Evolutionary conservation across 2,797 vertebrate species (phyloP), one percentile per base, ranked within the genome.

Genomic region (Dermochelys coriacea): DNA sequence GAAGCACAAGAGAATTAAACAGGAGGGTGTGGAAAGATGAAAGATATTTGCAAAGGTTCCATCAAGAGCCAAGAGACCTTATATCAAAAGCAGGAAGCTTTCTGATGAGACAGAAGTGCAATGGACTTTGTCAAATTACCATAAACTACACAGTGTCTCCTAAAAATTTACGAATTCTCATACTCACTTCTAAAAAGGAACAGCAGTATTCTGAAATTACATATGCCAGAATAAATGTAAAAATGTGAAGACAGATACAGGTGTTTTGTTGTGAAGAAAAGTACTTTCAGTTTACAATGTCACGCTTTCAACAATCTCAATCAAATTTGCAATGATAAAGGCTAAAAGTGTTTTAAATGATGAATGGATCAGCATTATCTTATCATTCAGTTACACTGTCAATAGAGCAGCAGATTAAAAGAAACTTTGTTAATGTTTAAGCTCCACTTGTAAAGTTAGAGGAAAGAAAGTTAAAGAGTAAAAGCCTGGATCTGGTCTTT

Each of bases 341-440:
- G 8, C 54, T 25, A 52, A 82, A 68, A 87, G 57, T 93, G 85
- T 88, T 78, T 82, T 55, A 91, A 91, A 87, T 90, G 52, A 61
- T 45, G 37, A 80, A 54, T 23, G 34, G 59, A 52, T 59, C 41
- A 47, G 45, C 31, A 68, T 78, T 89, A 93, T 78, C 80, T 93
- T 86, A 93, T 93, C 89, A 84, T 86, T 80, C 80, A 71, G 51
- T 16, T 45, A 37, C 5, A 86, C 21, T 86, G 86, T 88, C 83
- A 86, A 79, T n/a, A 91, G 21, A 31, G n/a, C 37, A 31, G 77
- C 1, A 37, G 77, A 64, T 49, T 49, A 49, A 55, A 18, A 47
- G 50, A 25, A 74, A n/a, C 6, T 15, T 55, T 75, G 68, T 89
- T 71, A 91, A 89, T 59, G 47, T 84, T 91, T 89, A 89, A 87